Evolutionary conservation across 2,113 vertebrate genomes (phyloP).

Genomic region (Sorex fumeus): DNA sequence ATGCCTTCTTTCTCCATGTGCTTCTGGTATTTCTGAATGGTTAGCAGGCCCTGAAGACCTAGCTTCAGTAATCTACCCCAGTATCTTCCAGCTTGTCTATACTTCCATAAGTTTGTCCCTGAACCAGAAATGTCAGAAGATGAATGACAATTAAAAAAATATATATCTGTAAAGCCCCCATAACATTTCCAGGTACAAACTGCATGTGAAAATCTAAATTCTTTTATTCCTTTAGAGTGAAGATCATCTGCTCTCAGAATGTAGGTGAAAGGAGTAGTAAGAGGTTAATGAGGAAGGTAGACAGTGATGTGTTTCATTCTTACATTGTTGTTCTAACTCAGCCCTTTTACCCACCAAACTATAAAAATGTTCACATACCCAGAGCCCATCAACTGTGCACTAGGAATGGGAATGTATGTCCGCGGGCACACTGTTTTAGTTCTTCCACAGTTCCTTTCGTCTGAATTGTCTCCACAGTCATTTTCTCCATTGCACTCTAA

Average conservation of each 20-base stretch:
- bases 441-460: conserved; percentile 91
- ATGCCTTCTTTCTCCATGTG: neutral
- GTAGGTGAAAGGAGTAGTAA: neutral
- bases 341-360: neutral
- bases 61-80: neutral
- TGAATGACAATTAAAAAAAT: neutral
- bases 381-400: conserved; percentile 89
- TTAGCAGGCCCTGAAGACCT: neutral
- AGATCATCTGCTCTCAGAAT: neutral
- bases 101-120: neutral
- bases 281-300: neutral
- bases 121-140: neutral
- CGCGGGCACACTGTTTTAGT: conserved; percentile 86
- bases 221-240: neutral
- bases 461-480: conserved; percentile 96
- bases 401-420: conserved; percentile 87
- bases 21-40: neutral
- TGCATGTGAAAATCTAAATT: neutral
- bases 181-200: neutral
- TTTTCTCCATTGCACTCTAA: conserved; percentile 95
- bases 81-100: neutral
- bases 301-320: neutral
- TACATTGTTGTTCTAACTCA: neutral
- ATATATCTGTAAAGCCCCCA: neutral
- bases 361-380: conserved; percentile 90